Evolutionary conservation across 2,888 invertebrate species (phyloP).

Genomic region (Periphyllus acericola): DNA sequence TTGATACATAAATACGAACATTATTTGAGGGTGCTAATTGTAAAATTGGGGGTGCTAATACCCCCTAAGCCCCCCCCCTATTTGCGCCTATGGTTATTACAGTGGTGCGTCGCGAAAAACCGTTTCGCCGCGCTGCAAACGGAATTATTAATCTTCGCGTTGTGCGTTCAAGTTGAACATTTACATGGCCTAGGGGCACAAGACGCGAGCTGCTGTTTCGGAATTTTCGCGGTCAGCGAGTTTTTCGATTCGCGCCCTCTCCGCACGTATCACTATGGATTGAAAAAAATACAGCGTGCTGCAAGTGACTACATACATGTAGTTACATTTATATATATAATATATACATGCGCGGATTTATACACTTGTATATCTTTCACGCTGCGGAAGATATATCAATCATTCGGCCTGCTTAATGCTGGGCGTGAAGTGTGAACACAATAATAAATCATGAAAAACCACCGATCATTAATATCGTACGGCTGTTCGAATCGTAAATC

Average conservation of each 20-base stretch:
- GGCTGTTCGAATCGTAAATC: neutral
- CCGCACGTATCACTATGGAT: neutral
- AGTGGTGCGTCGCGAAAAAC: too few relatives aligned
- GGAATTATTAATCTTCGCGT: too few relatives aligned
- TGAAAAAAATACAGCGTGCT: neutral
- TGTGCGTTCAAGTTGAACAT: too few relatives aligned
- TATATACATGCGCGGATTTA: neutral
- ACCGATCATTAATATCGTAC: neutral
- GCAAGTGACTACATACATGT: neutral
- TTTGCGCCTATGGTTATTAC: too few relatives aligned
- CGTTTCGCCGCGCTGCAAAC: too few relatives aligned
- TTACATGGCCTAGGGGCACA: too few relatives aligned
- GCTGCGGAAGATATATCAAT: neutral
- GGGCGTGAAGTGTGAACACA: neutral
- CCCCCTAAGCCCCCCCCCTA: too few relatives aligned
- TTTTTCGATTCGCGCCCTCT: neutral
- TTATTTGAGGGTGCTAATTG: too few relatives aligned
- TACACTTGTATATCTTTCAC: neutral
- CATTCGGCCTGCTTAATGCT: neutral
- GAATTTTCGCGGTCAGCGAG: neutral
- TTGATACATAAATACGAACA: too few relatives aligned
- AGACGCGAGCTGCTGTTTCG: neutral
- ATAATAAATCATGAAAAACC: slow-evolving; percentile 1
- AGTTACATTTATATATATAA: too few relatives aligned
- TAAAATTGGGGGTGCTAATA: too few relatives aligned